These are phyloP conservation scores for Dromas ardeola DNA, from an alignment of 2,113 vertebrate species.

Conservation along the genomic window DNA sequence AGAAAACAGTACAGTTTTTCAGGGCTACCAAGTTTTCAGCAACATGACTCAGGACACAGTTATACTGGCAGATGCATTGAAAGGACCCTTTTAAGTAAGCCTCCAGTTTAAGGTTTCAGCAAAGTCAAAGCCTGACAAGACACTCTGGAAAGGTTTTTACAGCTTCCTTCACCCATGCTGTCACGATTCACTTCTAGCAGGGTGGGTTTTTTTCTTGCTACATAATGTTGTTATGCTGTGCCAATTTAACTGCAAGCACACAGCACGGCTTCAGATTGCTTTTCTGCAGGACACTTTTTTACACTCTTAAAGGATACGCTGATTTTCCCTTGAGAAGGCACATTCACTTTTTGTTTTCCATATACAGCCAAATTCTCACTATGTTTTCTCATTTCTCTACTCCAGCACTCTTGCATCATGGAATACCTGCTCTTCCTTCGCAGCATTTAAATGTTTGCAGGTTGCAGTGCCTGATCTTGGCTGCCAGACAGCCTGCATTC, in stretches of 20 bases:
- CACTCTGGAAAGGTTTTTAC: neutral
- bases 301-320: neutral
- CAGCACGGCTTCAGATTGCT: accelerated
- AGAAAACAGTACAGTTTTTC: neutral
- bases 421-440: neutral
- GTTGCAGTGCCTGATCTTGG: neutral
- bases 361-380: neutral
- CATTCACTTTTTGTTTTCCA: neutral
- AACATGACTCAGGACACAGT: neutral
- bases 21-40: neutral
- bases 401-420: neutral
- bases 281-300: neutral
- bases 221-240: neutral
- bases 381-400: neutral
- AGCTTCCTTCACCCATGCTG: neutral
- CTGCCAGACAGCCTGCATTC: neutral
- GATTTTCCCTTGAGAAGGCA: neutral
- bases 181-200: neutral
- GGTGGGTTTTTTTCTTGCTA: neutral
- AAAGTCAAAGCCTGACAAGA: neutral
- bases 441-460: neutral
- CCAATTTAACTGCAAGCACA: neutral
- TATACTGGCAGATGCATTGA: neutral
- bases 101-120: neutral
- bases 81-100: neutral